These are phyloP conservation scores for Narcine bancroftii DNA, from an alignment of 2,113 vertebrate genomes.

Conservation along the genomic window DNA sequence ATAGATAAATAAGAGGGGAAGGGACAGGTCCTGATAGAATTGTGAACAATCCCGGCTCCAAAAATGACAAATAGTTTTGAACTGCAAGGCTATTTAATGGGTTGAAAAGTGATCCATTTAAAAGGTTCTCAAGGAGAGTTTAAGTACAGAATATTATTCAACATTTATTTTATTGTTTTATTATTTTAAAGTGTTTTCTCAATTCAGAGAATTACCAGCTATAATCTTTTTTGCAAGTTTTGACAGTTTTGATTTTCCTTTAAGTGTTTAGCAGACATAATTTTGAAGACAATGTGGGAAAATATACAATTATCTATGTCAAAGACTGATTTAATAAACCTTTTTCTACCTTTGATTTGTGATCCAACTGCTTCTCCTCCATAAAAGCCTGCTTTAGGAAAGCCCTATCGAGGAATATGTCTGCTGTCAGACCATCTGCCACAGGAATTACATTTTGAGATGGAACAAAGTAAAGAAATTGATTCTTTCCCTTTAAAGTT, in stretches of 20 bases:
- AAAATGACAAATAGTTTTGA: neutral
- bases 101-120: neutral
- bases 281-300: neutral
- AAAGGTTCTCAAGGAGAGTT: neutral
- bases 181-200: neutral
- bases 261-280: neutral
- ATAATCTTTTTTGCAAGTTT: too few species aligned
- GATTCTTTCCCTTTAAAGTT: neutral
- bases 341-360: neutral
- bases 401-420: neutral
- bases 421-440: neutral
- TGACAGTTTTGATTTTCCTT: neutral
- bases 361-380: neutral
- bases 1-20: neutral
- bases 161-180: neutral
- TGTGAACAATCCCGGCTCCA: neutral
- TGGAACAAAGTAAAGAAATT: neutral
- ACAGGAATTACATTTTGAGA: neutral
- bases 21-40: neutral
- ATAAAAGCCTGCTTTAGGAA: neutral
- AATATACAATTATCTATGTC: neutral
- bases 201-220: neutral
- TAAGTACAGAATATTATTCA: neutral
- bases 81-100: neutral
- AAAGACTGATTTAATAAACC: slow-evolving; percentile 5